Evolutionary conservation across 2,797 vertebrate genomes (phyloP), one percentile per base, ranked within the genome.

Genomic region (Cuniculus paca): DNA sequence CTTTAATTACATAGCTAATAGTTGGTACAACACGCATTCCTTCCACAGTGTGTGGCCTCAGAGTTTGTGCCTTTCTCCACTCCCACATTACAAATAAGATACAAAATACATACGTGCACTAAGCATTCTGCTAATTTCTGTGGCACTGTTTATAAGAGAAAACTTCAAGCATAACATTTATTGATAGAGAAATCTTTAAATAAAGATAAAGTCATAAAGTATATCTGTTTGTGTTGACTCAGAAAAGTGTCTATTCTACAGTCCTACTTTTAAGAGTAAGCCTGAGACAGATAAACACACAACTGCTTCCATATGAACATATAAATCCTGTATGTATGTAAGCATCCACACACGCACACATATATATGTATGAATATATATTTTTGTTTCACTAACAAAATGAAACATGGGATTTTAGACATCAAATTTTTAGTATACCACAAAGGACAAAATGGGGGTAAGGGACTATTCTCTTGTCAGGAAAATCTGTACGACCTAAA

Each of bases 401-500:
- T 88, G 91, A 82, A 79, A 85, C 6, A 78, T 63, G 42, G 42
- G 89, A 54, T 8, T 48, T 92, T 89, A 60, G 11, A 92, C 48
- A 81, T 13, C 42, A 93, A 91, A 88, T 50, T 24, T 24, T 58
- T 65, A 42, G 39, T 45, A n/a, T 50, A 78, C 74, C 36, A 86
- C 45, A 77, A 79, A 94, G 84, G 36, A 81, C 34, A 88, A 88
- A 95, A 78, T 16, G 7, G 39, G 92, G 50, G 36, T 31, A 52
- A 50, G 9, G 52, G 9, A 50, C 12, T 68, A 70, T 56, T 88
- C 87, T 74, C 54, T 39, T 79, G 78, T 83, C 77, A 56, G 52
- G 72, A 96, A 96, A 95, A 82, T 82, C 4, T 58, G 45, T 93
- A 82, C 72, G 88, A 93, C 58, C 74, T 92, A 39, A 87, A 87